Evolutionary conservation across 2,888 invertebrate species (phyloP), one percentile per base, ranked within the genome.

Genomic region (Ichneumoninae sp.): DNA sequence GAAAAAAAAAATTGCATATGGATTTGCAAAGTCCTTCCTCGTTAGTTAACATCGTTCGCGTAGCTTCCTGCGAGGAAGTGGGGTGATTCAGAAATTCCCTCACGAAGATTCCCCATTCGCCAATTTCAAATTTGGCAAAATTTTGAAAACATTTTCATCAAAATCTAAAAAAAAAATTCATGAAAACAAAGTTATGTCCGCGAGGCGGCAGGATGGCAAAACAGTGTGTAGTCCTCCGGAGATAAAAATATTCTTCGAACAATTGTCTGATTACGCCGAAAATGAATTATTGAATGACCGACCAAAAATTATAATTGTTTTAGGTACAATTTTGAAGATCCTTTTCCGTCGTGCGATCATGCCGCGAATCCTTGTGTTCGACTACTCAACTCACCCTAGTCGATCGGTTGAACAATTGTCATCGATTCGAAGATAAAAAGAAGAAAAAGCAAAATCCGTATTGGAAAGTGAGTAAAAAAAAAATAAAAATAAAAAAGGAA

Each of bases 401-500:
- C 69, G 47, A 69, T 60, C 47, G n/a, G 3, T 75, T 4, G 54
- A 10, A 19, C 44, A 70, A 70, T 13, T 71, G 60, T 36, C 47
- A 10, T 33, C 16, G 10, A 40, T 40, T 10, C 26, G 44, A 22
- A 22, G 52, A 73, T 76, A 76, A 76, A 66, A 47, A 22, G 47
- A 47, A 16, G 5, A 44, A 13, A 19, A 7, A 13, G 5, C 57
- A 26, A 57, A 57, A 10, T 1, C 26, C 7, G 44, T 1, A n/a
- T n/a, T 19, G 8, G 2, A 19, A n/a, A 68, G 19, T 36, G 33
- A 22, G 16, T 3, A 52, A 57, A 10, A 60, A 22, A 22, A 7
- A 60, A 60, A 66, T 7, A n/a, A 73, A 47, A 10, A 1, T 22
- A 75, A 50, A 26, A 44, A 54, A 63, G 8, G 52, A 22, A 57